Base-by-base conservation (phyloP, 2,113 vertebrate genomes). In the Centropus bengalensis region DNA sequence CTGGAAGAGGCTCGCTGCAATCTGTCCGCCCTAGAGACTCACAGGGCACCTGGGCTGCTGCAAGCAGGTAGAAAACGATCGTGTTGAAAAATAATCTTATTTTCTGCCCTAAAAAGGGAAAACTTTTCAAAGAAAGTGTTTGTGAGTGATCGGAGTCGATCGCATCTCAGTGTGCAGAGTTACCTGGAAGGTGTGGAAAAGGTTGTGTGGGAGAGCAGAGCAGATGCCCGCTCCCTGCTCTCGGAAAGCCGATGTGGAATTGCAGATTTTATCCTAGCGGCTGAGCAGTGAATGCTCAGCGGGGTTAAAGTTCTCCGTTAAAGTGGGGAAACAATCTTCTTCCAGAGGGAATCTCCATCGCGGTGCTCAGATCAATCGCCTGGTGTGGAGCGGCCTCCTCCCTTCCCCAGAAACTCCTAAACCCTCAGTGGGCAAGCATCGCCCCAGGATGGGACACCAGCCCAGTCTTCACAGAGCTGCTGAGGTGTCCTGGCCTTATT, bases 221-320 rank as follows among this genome's bases (percentile, higher is more conserved):
- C 1, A 1, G 45, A 32, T 1, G 5, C 52, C 30, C 49, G 8
- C 4, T 14, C 30, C 44, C 33, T 1, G 1, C n/a, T 55, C 78
- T 38, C 3, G 10, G 63, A 38, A 64, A 55, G 49, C 21, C 2
- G 4, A 36, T 33, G 54, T 60, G 82, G 58, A 74, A 70, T 4
- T 42, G 69, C 45, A 58, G 56, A 42, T 86, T 95, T 94, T 40
- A 45, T 18, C 16, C 42, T 5, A 87, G 38, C 14, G 66, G 33
- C 55, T 58, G 71, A 90, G 62, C 68, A 52, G 45, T 1, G 12
- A 67, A 28, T 13, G 22, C 58, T 81, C 81, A 8, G 45, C 2
- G 19, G 88, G 73, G 67, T 82, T 66, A 33, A 80, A 83, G 44
- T 21, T 58, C 62, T 63, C 2, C 6, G 49, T 51, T 49, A 60